These are phyloP conservation scores for Athrips mouffetella DNA, from an alignment of 2,888 invertebrate genomes.

Conservation along the genomic window DNA sequence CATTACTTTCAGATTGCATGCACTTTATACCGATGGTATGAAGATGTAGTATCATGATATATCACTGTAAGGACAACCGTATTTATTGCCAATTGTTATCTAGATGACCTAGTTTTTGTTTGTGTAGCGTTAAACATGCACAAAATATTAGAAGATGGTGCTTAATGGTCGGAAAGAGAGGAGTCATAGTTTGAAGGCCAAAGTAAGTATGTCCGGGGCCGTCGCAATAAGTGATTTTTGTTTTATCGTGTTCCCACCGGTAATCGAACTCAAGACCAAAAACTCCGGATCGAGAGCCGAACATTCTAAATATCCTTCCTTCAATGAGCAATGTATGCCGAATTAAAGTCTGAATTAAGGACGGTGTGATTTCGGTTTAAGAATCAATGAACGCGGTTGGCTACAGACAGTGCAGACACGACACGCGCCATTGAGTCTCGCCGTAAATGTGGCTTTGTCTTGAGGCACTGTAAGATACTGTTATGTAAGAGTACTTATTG, in stretches of 20 bases:
- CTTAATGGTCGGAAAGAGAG: neutral
- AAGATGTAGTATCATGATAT: neutral
- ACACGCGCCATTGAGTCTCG: neutral
- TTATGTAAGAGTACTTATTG: neutral
- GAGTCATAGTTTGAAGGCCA: neutral
- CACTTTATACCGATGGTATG: neutral
- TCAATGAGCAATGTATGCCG: too few relatives aligned
- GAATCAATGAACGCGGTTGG: neutral
- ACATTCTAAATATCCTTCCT: too few relatives aligned
- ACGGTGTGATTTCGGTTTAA: too few relatives aligned
- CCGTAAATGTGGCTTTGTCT: neutral
- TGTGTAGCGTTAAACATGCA: too few relatives aligned
- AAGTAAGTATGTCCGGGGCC: too few relatives aligned
- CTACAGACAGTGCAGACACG: too few relatives aligned
- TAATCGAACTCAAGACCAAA: too few relatives aligned
- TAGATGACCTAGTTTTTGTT: conserved; percentile 1
- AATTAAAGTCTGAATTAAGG: too few relatives aligned
- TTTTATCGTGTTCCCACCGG: too few relatives aligned
- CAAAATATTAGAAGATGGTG: neutral
- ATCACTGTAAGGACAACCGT: neutral
- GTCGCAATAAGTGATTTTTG: too few relatives aligned
- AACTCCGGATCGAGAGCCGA: too few relatives aligned
- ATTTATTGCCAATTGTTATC: conserved; percentile 2
- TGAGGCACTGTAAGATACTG: neutral
- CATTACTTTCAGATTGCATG: conserved; percentile 1